phyloP scores from a whole-genome alignment of 2,113 vertebrate species.

The Ictalurus furcatus region DNA sequence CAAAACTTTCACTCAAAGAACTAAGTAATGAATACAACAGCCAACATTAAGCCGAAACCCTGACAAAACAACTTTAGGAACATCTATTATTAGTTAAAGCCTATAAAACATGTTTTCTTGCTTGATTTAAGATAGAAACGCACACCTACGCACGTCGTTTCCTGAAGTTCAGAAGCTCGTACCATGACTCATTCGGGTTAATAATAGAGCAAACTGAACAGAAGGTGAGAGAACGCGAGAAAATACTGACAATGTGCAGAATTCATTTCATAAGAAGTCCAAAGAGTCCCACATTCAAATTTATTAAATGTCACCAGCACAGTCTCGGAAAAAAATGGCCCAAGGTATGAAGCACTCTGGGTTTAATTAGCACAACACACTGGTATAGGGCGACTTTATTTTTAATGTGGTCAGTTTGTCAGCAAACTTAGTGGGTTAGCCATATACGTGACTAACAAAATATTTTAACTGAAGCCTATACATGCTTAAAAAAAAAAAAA shows the following conservation, averaged over 20 bases:
- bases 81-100: conserved; percentile 17
- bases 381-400: not conserved
- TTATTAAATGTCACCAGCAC: conserved; percentile 24
- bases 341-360: not conserved
- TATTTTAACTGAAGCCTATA: conserved; percentile 30
- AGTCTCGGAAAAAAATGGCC: not conserved
- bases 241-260: conserved; percentile 36
- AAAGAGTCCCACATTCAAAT: not conserved
- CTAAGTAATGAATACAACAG: not conserved
- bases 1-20: conserved; percentile 7
- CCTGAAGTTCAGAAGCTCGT: conserved; percentile 16
- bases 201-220: conserved; percentile 39
- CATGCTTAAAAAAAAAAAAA: not conserved
- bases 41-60: not conserved
- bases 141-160: conserved; percentile 13
- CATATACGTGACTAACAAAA: conserved; percentile 6
- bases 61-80: not conserved
- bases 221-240: conserved; percentile 8
- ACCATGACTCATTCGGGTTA: conserved; percentile 29
- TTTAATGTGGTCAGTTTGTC: conserved; percentile 15
- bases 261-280: conserved; percentile 16
- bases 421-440: conserved; percentile 21
- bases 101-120: conserved; percentile 1
- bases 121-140: conserved; percentile 1
- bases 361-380: conserved; percentile 24